Base-by-base conservation (phyloP, 1,140 invertebrate species). In the Neuroterus valhalla region DNA sequence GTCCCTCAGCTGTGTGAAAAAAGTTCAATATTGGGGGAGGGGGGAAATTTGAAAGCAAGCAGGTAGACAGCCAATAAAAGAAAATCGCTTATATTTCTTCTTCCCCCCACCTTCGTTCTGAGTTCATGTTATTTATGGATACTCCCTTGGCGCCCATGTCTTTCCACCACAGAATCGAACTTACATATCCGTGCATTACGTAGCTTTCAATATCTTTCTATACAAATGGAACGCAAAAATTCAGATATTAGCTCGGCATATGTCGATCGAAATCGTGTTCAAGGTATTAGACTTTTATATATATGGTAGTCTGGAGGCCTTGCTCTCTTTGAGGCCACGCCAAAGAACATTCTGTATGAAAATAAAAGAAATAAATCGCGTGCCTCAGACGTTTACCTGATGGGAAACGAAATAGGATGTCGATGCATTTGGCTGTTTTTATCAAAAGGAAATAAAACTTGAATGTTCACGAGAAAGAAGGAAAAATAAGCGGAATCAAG, bases 341-440 rank as follows among this genome's bases (percentile, higher is more conserved):
- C 86, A 87, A 85, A 83, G 78, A 83, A 83, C 82, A 80, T 82
- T 83, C 77, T 79, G 79, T 81, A 85, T 84, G 84, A 87, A 86
- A 87, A 87, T 85, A 81, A 83, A 83, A 79, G 75, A 86, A 87
- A 86, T 85, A 84, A 86, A 86, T 84, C 81, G 82, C 79, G 70
- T 80, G 80, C 81, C 77, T 84, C 85, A 86, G 81, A 87, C 84
- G 82, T 87, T 86, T 82, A 73, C 78, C 82, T 87, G 86, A 86
- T 86, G 82, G 83, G 80, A 87, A 87, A 86, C 81, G 82, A 86
- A 86, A 87, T 87, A 80, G 82, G 78, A 87, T 87, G 85, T 86
- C 84, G 84, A 85, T 86, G 81, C 81, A 80, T 46, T 67, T 71
- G 78, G 73, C 75, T 82, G 75, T 78, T 79, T 77, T 78, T 77